Evolutionary conservation across 2,113 vertebrate species (phyloP), one percentile per base, ranked within the genome.

Genomic region (Rafetus swinhoei): DNA sequence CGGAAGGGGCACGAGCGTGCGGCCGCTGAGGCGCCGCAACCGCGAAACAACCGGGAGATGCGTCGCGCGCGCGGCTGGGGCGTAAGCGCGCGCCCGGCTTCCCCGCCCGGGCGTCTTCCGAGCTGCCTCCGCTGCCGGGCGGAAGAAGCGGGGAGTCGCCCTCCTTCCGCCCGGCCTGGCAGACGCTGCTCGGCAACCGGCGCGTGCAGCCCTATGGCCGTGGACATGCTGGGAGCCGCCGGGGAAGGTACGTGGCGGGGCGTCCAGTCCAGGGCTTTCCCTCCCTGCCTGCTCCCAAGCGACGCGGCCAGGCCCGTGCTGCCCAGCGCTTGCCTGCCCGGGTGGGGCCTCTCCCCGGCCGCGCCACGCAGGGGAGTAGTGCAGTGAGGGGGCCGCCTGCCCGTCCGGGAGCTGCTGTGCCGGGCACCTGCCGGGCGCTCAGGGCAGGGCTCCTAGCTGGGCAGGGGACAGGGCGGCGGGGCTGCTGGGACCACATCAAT

Each of bases 181-280:
- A 29, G 59, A 27, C 59, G 79, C 80, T 55, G 85, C 87, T 95
- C 91, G 65, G 93, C 89, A 84, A 89, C 91, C 79, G 94, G 54
- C 55, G 27, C 87, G 53, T 81, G 93, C 79, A 35, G 82, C 76
- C 19, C 60, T 45, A 53, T n/a, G 15, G n/a, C 25, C 19, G 65
- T 35, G 11, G 81, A 69, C 7, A 16, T 53, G 90, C 85, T 65
- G 81, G 39, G 79, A 57, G 87, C 21, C 2, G 87, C 21, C 2
- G 62, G 87, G 81, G 74, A 92, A 96, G 96, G 96, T 97, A 91
- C 15, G 96, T 96, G 81, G 16, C 13, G 56, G 57, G 45, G 22
- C 27, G 27, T 3, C 13, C 60, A 54, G 15, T 50, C n/a, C 62
- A 15, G 29, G 35, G 60, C 5, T 60, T 24, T 27, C 21, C 50